These are phyloP conservation scores for Natrix natrix DNA, from an alignment of 2,797 vertebrate species.

Conservation along the genomic window DNA sequence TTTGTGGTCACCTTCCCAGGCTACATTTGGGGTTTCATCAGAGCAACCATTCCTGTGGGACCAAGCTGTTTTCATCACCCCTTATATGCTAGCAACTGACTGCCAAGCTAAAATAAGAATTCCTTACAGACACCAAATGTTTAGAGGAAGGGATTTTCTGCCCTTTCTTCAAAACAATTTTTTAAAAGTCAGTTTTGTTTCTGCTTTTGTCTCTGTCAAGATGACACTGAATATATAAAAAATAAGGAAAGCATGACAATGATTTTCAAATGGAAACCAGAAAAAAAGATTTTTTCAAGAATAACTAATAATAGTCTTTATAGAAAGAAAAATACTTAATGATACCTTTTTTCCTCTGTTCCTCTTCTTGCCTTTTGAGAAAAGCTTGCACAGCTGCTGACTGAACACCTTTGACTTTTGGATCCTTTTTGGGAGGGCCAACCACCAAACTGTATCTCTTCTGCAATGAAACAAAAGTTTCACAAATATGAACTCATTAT, in stretches of 20 bases:
- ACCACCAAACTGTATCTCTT: constrained; percentile 95
- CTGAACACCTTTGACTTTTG: constrained; percentile 88
- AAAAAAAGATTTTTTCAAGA: not conserved
- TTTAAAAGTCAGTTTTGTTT: not conserved
- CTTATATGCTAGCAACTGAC: not conserved
- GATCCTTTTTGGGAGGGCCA: constrained; percentile 92
- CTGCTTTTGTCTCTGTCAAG: not conserved
- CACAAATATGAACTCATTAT: not conserved
- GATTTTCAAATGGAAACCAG: not conserved
- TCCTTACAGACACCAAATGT: not conserved
- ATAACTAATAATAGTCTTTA: not conserved
- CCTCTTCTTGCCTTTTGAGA: constrained; percentile 79
- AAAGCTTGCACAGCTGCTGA: constrained; percentile 90
- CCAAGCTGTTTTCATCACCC: not conserved
- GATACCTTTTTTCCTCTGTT: constrained; percentile 82
- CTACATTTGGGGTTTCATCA: not conserved
- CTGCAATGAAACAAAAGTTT: constrained; percentile 61
- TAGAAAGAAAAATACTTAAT: not conserved
- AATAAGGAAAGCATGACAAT: not conserved
- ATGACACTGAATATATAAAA: not conserved
- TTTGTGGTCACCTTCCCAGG: not conserved
- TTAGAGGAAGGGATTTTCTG: not conserved
- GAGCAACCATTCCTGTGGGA: not conserved
- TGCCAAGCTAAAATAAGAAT: not conserved
- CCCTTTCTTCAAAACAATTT: not conserved